Conservation (phyloP, 2,113 vertebrate species). For the Ictidomys tridecemlineatus region DNA sequence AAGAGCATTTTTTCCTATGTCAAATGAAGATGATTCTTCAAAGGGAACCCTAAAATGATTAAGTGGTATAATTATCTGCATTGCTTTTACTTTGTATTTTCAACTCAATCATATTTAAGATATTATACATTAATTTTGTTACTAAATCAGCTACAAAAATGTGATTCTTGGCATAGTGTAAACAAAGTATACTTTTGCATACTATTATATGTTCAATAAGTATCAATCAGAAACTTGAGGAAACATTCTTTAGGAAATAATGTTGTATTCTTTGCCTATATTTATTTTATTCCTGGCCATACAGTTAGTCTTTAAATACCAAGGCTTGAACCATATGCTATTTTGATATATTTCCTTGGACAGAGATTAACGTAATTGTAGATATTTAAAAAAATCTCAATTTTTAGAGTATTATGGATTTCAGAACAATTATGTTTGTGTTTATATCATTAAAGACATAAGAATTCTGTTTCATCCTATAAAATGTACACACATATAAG, state of each 20-base stretch:
- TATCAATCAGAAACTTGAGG: constrained; percentile 56
- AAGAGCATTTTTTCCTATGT: constrained; percentile 83
- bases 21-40: constrained; percentile 85
- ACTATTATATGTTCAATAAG: constrained; percentile 64
- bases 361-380: neutral
- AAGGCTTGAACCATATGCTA: neutral
- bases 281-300: constrained; percentile 21
- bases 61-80: constrained; percentile 80
- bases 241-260: neutral
- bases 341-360: neutral
- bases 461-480: neutral
- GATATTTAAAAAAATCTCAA: neutral
- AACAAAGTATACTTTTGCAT: constrained; percentile 50
- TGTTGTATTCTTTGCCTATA: neutral
- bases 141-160: constrained; percentile 80
- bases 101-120: constrained; percentile 81
- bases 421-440: neutral
- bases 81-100: constrained; percentile 85
- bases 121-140: constrained; percentile 82
- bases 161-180: constrained; percentile 64
- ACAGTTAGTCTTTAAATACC: constrained; percentile 23
- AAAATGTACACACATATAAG: neutral
- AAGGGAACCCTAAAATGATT: constrained; percentile 84
- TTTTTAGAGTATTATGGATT: neutral
- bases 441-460: neutral